These are phyloP conservation scores for Paradoxurus hermaphroditus DNA, from an alignment of 2,113 vertebrate species.

Conservation along the genomic window DNA sequence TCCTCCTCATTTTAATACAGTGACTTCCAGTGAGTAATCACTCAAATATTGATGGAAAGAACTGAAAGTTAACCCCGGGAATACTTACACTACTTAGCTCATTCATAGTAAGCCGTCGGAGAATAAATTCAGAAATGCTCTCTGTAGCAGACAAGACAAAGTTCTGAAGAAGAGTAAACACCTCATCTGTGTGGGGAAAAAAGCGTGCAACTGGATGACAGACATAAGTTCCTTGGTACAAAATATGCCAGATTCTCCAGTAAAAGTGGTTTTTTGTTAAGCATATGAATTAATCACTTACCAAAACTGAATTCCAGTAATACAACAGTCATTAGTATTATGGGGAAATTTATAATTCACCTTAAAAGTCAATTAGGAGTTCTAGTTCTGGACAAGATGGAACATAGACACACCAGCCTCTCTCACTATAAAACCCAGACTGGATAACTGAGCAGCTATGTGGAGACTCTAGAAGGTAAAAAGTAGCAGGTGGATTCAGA, in stretches of 20 bases:
- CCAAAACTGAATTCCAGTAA: not conserved
- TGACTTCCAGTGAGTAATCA: not conserved
- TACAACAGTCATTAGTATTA: not conserved
- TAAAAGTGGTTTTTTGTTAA: not conserved
- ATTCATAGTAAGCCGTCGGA: conserved; percentile 85
- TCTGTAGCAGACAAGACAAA: conserved; percentile 79
- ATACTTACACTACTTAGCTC: conserved; percentile 88
- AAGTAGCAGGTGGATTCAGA: not conserved
- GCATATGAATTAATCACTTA: not conserved
- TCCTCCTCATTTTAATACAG: not conserved
- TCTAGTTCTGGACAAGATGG: not conserved
- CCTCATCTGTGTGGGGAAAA: conserved; percentile 73
- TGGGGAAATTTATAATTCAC: not conserved
- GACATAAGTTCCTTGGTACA: not conserved
- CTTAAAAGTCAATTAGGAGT: not conserved
- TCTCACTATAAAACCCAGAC: not conserved
- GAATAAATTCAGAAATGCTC: conserved; percentile 88
- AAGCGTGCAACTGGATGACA: accelerated
- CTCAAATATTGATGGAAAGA: not conserved
- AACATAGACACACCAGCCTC: not conserved
- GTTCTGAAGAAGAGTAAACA: conserved; percentile 79
- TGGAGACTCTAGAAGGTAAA: not conserved
- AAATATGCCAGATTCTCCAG: not conserved
- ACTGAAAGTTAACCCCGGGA: not conserved
- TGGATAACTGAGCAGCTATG: not conserved